phyloP scores from a whole-genome alignment of 2,888 invertebrate species.

The Rhogogaster chlorosoma region DNA sequence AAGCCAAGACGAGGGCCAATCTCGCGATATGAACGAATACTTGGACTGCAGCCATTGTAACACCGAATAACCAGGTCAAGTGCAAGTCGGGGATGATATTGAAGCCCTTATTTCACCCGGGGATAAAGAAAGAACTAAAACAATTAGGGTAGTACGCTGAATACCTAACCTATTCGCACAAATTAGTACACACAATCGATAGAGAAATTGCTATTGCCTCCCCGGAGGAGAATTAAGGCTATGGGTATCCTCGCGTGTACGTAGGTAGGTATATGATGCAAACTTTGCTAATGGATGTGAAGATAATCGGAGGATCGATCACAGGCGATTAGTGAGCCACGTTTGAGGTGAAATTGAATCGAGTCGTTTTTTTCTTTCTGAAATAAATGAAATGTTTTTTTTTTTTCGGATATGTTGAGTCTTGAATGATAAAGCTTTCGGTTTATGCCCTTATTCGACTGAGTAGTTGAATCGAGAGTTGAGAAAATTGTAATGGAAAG shows the following conservation, averaged over 20 bases:
- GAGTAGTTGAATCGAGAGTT: background rate
- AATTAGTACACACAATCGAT: background rate
- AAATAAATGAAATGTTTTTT: background rate
- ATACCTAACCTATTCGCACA: background rate
- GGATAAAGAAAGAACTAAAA: background rate
- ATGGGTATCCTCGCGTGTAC: background rate
- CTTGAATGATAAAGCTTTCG: background rate
- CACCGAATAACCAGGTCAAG: conserved; percentile 6
- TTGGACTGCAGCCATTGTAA: background rate
- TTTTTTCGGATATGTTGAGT: background rate
- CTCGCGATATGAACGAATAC: background rate
- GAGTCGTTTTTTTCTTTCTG: background rate
- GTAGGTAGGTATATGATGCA: background rate
- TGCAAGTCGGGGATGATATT: background rate
- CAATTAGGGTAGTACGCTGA: background rate
- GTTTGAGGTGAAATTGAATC: background rate
- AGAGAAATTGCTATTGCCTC: background rate
- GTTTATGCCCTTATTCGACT: background rate
- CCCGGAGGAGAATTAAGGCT: background rate
- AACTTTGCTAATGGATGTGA: background rate
- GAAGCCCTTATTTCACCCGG: background rate
- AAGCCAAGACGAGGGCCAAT: background rate
- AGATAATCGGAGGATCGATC: background rate
- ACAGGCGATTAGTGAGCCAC: background rate
- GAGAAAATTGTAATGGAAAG: background rate